These are phyloP conservation scores for Callipepla squamata DNA, from an alignment of 2,113 vertebrate species.

Conservation along the genomic window DNA sequence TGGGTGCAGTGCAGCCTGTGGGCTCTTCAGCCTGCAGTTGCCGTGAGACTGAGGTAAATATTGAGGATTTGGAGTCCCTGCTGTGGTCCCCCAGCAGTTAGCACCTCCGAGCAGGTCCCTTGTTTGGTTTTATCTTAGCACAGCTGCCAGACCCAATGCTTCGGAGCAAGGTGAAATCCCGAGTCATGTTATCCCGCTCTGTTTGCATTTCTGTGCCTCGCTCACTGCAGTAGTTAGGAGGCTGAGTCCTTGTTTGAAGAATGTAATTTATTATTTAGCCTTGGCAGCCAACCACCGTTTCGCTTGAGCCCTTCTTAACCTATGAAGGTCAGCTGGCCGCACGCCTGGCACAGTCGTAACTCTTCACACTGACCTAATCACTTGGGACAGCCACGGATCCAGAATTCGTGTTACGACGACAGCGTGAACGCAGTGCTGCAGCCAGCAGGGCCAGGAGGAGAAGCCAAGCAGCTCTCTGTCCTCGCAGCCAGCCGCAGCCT, in stretches of 20 bases:
- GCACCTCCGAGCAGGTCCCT: background rate
- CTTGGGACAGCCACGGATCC: constrained; percentile 47
- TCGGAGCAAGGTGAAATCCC: background rate
- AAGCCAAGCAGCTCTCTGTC: constrained; percentile 15
- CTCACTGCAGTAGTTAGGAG: constrained; percentile 26
- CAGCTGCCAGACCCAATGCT: background rate
- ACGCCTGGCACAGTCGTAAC: constrained; percentile 16
- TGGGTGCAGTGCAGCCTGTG: background rate
- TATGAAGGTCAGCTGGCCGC: constrained; percentile 44
- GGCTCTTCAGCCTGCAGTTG: background rate
- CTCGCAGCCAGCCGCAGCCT: background rate
- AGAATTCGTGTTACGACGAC: background rate
- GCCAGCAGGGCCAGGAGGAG: constrained; percentile 39
- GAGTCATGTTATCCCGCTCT: background rate
- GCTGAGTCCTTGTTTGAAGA: constrained; percentile 39
- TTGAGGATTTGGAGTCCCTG: background rate
- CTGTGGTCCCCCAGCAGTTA: background rate
- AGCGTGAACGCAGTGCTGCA: background rate
- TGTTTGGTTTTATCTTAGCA: background rate
- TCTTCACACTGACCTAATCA: constrained; percentile 63
- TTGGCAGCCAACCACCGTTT: constrained; percentile 18
- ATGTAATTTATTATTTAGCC: constrained; percentile 26
- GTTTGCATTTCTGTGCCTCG: constrained; percentile 25
- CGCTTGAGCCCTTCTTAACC: constrained; percentile 37
- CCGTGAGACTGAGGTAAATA: background rate